Evolutionary conservation across 2,797 vertebrate species (phyloP), one percentile per base, ranked within the genome.

Genomic region (Tinamus major): DNA sequence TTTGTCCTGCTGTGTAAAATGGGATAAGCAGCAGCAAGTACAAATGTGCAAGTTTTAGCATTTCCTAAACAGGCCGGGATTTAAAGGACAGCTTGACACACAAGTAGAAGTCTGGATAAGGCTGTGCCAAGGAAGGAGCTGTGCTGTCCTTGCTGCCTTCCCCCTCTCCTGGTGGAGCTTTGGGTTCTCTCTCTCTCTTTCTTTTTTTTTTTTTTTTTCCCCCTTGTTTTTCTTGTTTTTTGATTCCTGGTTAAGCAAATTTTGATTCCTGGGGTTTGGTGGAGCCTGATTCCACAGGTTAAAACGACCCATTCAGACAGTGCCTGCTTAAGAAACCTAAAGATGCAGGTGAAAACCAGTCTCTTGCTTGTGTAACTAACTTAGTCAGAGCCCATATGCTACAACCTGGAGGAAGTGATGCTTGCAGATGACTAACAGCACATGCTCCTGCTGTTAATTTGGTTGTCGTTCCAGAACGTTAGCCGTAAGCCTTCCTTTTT

Each of bases 311-410:
- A 31, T n/a, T 56, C 29, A 19, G 9, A 19, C 10, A n/a, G 29
- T 31, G 17, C 53, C 53, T 31, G 29, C 53, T n/a, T 19, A n/a
- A 23, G 31, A 82, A 83, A 53, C 77, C 39, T 86, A 2, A 49
- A 79, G 70, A 7, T 35, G 62, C 77, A 48, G 81, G 89, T 92
- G 62, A 90, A 95, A 68, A 64, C 35, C 48, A 13, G 29, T 75
- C 44, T 86, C 64, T 41, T 62, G 48, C 74, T 79, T 95, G 77
- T 92, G 1, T 92, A 89, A 91, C 77, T 77, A 71, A 17, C 80
- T 95, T 91, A 96, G 86, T 95, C 93, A 93, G 85, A 90, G 79
- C 85, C 93, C 89, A 87, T 96, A 92, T 96, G 94, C 85, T 94
- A 61, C 75, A 95, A 76, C 91, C 92, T 87, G 78, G 74, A 95